Evolutionary conservation across 2,113 vertebrate genomes (phyloP), one percentile per base, ranked within the genome.

Genomic region (Ophthalmolycus amberensis): DNA sequence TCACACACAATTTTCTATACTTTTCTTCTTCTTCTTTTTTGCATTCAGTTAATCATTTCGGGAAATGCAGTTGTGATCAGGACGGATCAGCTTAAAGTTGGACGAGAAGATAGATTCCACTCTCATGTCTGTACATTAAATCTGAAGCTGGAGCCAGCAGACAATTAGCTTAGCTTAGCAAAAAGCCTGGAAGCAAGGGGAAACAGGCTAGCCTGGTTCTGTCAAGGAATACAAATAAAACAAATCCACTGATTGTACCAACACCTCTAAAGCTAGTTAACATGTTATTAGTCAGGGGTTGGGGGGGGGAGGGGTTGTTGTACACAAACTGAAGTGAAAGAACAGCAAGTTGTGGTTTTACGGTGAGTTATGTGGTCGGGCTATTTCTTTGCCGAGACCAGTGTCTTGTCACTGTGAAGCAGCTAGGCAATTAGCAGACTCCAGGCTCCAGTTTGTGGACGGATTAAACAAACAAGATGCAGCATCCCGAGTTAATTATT

Each of bases 341-440:
- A 60, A 74, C 4, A 70, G 10, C 8, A 20, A 18, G 9, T 25
- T 48, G 16, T 22, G 22, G 29, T 40, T 74, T 74, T 67, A 58
- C 11, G 27, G 27, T 20, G 29, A 67, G 62, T 22, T 27, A 16
- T 46, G 25, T n/a, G 18, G 18, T 6, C 29, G 3, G 18, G 6
- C 6, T 52, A 50, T 50, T 67, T 68, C 27, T 50, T 69, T 7
- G n/a, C n/a, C 5, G 37, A 40, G 20, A 64, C 10, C 12, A 59
- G 50, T 38, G 50, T 58, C 50, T 60, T 50, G n/a, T 69, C 34
- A 14, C n/a, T 29, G 14, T 42, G 44, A 69, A 34, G 56, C 42
- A 54, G 44, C 56, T 37, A 56, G 27, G 66, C 48, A 76, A 71
- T 71, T 46, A 46, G 65, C 42, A 10, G 50, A 40, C 52, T 81